Evolutionary conservation across 2,888 invertebrate species (phyloP).

Genomic region (Autographa pulchrina): DNA sequence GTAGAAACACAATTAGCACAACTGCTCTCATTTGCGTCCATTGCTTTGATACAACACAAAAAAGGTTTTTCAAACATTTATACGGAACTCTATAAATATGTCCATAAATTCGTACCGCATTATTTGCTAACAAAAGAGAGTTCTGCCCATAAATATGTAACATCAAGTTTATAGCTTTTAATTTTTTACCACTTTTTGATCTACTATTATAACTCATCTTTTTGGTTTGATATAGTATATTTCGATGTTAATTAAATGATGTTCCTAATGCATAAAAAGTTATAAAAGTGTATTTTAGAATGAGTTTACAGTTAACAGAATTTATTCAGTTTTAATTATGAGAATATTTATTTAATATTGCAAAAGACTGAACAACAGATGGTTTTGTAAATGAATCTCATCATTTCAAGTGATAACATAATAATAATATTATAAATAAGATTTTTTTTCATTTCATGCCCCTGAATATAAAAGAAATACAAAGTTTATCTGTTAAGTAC

Average conservation of each 20-base stretch:
- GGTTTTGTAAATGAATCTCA: slow-evolving; percentile 44
- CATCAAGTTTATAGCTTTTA: slow-evolving; percentile 7
- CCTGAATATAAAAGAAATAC: not conserved
- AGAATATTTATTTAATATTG: slow-evolving; percentile 46
- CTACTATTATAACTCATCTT: not conserved
- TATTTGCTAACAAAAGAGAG: slow-evolving; percentile 71
- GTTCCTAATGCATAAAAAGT: not conserved
- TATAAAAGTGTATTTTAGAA: not conserved
- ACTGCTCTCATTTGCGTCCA: too few species aligned
- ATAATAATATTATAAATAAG: slow-evolving; percentile 25
- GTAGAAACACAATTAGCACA: too few species aligned
- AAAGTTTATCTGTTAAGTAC: slow-evolving; percentile 10
- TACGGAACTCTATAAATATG: slow-evolving; percentile 21
- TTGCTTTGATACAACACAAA: not conserved
- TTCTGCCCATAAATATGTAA: slow-evolving; percentile 60
- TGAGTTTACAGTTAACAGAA: not conserved
- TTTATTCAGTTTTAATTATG: slow-evolving; percentile 24
- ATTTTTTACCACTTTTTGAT: slow-evolving; percentile 3
- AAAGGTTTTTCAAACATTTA: not conserved
- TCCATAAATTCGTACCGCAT: slow-evolving; percentile 66
- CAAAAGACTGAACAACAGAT: slow-evolving; percentile 38
- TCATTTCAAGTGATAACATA: slow-evolving; percentile 33
- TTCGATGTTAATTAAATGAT: not conserved
- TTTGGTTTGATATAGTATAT: not conserved
- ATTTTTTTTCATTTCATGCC: slow-evolving; percentile 3